Percentiles rank a stretch among this genome's conserved stretches.
Evolutionary conservation across 1,140 invertebrate species (phyloP).

Genomic region (Aphis gossypii): DNA sequence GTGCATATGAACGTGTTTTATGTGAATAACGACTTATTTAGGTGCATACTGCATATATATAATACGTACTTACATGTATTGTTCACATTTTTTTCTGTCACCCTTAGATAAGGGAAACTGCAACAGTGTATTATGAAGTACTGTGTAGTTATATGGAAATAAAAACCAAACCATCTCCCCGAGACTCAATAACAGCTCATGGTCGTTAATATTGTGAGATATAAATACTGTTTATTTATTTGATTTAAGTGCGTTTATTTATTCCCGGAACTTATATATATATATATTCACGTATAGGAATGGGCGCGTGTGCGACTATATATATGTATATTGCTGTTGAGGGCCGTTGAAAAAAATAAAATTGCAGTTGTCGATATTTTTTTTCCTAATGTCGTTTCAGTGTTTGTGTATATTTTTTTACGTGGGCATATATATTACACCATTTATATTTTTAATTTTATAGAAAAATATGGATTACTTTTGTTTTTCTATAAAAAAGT

Average conservation of each 20-base stretch:
- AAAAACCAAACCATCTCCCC: background rate
- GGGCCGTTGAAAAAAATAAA: background rate
- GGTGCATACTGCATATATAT: background rate
- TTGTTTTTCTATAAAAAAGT: background rate
- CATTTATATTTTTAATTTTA: background rate
- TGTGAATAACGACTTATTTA: background rate
- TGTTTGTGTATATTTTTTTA: background rate
- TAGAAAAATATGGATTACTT: background rate
- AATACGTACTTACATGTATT: background rate
- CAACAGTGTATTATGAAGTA: background rate
- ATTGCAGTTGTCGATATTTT: background rate
- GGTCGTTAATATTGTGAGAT: background rate
- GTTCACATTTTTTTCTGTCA: background rate
- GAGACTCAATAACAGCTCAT: background rate
- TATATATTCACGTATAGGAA: background rate
- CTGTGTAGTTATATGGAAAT: background rate
- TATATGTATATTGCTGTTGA: background rate
- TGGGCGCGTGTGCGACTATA: background rate
- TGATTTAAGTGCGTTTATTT: background rate
- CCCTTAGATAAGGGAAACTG: background rate
- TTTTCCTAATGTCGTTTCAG: background rate
- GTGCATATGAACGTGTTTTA: background rate
- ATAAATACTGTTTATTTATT: conserved; percentile 2
- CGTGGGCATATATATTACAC: background rate
- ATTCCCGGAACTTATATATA: background rate